A percentile compares a stretch with the other conserved stretches of the same genome.
These are phyloP conservation scores for Petrophora chlorosata DNA, from an alignment of 2,888 invertebrate species.

Conservation along the genomic window DNA sequence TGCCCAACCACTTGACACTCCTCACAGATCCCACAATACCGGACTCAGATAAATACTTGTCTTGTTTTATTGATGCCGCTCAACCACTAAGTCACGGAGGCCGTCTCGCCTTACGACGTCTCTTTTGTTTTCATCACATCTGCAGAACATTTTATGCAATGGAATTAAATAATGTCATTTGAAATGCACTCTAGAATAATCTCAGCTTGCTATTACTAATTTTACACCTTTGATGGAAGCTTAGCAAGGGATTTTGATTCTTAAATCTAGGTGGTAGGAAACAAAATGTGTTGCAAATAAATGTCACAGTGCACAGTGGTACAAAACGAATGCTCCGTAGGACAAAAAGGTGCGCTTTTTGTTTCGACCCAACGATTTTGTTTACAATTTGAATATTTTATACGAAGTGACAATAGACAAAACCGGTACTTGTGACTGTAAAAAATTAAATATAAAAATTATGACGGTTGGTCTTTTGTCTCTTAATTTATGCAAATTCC, in stretches of 20 bases:
- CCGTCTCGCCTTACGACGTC: no score
- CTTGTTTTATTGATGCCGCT: no score
- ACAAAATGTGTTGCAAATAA: conserved; percentile 25
- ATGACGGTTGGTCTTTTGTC: conserved; percentile 76
- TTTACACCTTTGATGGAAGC: conserved; percentile 48
- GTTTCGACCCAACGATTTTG: conserved; percentile 78
- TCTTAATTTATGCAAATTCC: conserved; percentile 76
- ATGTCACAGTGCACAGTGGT: conserved; percentile 36
- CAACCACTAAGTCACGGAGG: no score
- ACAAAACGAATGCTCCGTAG: conserved; percentile 46
- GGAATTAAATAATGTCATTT: conserved; percentile 20
- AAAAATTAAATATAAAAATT: conserved; percentile 82
- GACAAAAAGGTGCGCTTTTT: conserved; percentile 71
- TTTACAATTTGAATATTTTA: conserved; percentile 81
- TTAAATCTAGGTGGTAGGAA: not conserved
- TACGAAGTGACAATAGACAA: conserved; percentile 77
- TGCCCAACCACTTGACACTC: no score
- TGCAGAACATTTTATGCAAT: no score
- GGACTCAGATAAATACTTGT: no score
- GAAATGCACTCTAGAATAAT: conserved; percentile 36
- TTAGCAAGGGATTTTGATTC: conserved; percentile 24
- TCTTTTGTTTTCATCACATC: no score
- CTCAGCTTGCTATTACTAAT: conserved; percentile 58
- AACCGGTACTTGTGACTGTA: conserved; percentile 82
- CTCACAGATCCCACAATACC: no score